A percentile compares a stretch with the other conserved stretches of the same genome.
Conservation (phyloP, 1,140 invertebrate genomes). For the Ganaspis sp. region DNA sequence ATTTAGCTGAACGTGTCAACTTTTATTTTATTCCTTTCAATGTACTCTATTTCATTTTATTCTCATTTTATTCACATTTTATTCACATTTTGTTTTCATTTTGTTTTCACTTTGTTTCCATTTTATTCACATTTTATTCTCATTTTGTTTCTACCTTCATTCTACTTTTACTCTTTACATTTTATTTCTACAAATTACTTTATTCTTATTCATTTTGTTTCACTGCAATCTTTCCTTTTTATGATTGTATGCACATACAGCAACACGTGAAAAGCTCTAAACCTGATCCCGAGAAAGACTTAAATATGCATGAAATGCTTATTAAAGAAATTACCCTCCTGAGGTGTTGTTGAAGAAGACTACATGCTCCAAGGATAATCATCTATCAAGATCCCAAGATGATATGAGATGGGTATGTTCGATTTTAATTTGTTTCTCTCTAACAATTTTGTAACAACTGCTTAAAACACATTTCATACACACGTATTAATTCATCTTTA, state of each 20-base stretch:
- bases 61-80: no score
- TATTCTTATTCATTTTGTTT: no score
- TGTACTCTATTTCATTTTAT: not conserved
- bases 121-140: no score
- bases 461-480: no score
- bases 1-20: slow-evolving; percentile 7
- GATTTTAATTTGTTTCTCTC: slow-evolving; percentile 5
- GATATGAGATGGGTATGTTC: not conserved
- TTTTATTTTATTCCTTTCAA: not conserved
- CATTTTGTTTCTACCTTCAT: not conserved
- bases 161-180: not conserved
- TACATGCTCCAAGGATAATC: slow-evolving; percentile 2
- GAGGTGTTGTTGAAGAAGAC: slow-evolving; percentile 28
- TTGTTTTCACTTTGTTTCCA: no score
- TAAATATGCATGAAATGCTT: slow-evolving; percentile 29
- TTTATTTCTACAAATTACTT: no score
- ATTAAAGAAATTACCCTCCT: slow-evolving; percentile 27
- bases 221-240: not conserved
- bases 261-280: slow-evolving; percentile 14
- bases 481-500: not conserved
- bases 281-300: slow-evolving; percentile 11
- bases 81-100: no score
- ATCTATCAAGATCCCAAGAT: slow-evolving; percentile 2
- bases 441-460: not conserved
- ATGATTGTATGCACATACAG: not conserved